Conservation (phyloP, 2,113 vertebrate species). For the Philantomba maxwellii region DNA sequence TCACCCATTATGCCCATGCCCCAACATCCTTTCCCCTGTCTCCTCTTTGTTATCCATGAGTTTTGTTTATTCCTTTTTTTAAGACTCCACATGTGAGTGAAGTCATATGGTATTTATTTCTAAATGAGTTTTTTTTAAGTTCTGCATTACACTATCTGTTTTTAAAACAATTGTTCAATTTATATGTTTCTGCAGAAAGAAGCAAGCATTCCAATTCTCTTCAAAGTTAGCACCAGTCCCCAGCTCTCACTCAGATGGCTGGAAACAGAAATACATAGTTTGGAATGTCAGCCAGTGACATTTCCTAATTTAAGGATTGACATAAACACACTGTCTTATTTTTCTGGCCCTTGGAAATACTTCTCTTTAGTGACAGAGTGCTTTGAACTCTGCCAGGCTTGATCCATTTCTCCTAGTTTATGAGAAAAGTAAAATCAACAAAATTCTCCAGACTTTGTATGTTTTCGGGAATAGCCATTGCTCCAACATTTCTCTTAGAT, state of each 20-base stretch:
- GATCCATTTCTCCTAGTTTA: not conserved
- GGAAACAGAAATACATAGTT: not conserved
- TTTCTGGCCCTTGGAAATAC: not conserved
- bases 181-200: not conserved
- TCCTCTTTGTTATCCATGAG: not conserved
- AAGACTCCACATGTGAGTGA: not conserved
- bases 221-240: not conserved
- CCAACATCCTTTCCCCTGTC: not conserved
- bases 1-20: not conserved
- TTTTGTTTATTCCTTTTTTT: not conserved
- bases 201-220: not conserved
- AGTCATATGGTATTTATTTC: not conserved
- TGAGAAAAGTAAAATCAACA: not conserved
- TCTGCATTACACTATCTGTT: not conserved
- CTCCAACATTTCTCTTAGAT: not conserved
- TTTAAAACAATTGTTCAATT: not conserved
- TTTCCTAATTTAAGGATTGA: not conserved
- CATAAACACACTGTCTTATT: not conserved
- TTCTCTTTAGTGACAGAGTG: not conserved
- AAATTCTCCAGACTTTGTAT: not conserved
- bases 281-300: not conserved
- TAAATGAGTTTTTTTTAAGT: not conserved
- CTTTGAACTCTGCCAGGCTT: not conserved
- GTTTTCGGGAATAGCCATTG: not conserved
- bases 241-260: not conserved